A percentile compares a stretch with the other conserved stretches of the same genome.
Evolutionary conservation across 2,113 vertebrate species (phyloP).

Genomic region (Nymphicus hollandicus): DNA sequence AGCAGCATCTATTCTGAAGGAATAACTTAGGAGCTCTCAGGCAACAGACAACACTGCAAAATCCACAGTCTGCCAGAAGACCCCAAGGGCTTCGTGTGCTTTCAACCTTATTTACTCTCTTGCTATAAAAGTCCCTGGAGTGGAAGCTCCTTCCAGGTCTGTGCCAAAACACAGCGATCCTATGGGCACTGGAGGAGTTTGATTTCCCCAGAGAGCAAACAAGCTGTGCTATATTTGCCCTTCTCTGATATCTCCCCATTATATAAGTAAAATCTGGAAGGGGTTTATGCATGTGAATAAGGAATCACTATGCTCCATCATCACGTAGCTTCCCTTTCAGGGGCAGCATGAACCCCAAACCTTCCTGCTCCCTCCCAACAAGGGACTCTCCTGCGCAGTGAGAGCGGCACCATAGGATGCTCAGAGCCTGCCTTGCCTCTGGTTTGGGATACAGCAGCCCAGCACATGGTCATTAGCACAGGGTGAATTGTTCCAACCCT

Average conservation of each 20-base stretch:
- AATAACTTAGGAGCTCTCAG: conserved; percentile 51
- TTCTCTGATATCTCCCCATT: neutral
- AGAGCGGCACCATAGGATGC: neutral
- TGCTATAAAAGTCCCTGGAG: neutral
- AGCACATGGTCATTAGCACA: neutral
- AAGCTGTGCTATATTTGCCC: neutral
- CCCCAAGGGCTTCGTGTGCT: conserved; percentile 19
- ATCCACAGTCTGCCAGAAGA: conserved; percentile 16
- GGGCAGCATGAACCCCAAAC: rapidly evolving
- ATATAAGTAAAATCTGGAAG: neutral
- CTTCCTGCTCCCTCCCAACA: neutral
- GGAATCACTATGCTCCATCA: neutral
- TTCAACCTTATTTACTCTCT: conserved; percentile 56
- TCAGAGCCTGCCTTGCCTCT: neutral
- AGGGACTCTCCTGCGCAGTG: neutral
- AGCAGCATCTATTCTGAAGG: neutral
- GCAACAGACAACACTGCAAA: conserved; percentile 52
- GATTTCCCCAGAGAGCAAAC: conserved; percentile 3
- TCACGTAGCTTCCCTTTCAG: neutral
- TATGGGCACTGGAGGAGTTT: neutral
- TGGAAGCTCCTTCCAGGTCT: conserved; percentile 32
- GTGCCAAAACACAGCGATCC: neutral
- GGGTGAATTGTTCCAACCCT: neutral
- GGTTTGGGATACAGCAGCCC: neutral
- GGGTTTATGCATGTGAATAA: neutral